Evolutionary conservation across 2,113 vertebrate genomes (phyloP), one percentile per base, ranked within the genome.

Genomic region (Nasalis larvatus): DNA sequence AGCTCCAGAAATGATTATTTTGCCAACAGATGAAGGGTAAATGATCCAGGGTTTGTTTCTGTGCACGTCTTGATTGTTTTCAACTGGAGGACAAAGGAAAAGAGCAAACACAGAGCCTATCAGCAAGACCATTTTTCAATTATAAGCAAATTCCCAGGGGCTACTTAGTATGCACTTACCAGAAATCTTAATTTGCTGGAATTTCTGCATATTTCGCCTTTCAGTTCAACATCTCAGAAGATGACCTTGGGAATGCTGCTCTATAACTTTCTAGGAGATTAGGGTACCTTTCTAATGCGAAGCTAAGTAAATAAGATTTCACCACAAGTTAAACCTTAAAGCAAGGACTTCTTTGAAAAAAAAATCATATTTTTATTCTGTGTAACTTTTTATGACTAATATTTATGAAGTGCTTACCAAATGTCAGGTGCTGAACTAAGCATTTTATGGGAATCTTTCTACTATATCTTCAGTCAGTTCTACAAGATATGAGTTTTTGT

Each of bases 161-260:
- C 78, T 73, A 63, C 47, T 42, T n/a, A 81, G 52, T 56, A 95
- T 5, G 4, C 32, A 83, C 27, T 86, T 96, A 89, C 42, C 94
- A 93, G 69, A 94, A 97, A 94, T 95, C 78, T 92, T 82, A 27
- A 90, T 90, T 90, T 87, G 49, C 21, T 89, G 30, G 40, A 83
- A 78, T 82, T 63, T 96, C 49, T 96, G 71, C 16, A 6, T 76
- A 63, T 89, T 84, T 40, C 40, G 5, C 81, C 47, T 71, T 81
- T 86, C 42, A 35, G 68, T 82, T 86, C 76, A 86, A 37, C n/a
- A 27, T 37, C 12, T 69, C 42, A 27, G 6, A 20, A 74, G 47
- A 58, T 86, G 89, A 86, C 27, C 20, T 76, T 60, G 58, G 27
- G 49, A 17, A 25, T 37, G 14, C 32, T 71, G 35, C 27, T 86